phyloP scores from a whole-genome alignment of 2,113 vertebrate species.

The Saimiri boliviensis region DNA sequence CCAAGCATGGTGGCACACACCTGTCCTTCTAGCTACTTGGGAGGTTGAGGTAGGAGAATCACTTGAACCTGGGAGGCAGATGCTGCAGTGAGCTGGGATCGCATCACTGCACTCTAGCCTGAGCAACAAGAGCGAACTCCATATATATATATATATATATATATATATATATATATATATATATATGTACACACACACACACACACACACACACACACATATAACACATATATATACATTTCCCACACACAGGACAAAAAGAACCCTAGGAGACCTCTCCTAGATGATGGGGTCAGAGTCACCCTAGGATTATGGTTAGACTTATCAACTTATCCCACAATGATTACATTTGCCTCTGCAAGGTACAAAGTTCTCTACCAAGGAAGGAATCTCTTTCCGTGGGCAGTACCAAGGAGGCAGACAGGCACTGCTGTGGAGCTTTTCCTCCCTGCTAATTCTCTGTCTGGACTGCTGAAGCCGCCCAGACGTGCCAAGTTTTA shows the following conservation, averaged over 20 bases:
- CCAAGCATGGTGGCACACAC: no score
- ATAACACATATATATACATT: no score
- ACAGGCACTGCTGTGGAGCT: background rate
- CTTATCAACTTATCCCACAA: background rate
- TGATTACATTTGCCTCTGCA: background rate
- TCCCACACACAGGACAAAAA: background rate
- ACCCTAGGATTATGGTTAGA: background rate
- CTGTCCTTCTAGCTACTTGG: no score
- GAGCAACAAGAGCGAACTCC: no score
- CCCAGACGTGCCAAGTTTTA: constrained; percentile 26
- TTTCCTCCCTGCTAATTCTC: constrained; percentile 7
- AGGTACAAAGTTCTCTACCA: background rate
- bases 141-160: no score
- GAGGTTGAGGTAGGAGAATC: no score
- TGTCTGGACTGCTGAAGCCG: background rate
- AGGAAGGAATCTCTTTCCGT: background rate
- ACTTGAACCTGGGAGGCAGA: no score
- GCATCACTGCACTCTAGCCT: no score
- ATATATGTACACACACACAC: no score
- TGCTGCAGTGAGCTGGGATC: no score
- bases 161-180: no score
- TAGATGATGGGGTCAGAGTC: background rate
- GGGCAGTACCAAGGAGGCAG: background rate
- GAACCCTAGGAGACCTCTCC: background rate
- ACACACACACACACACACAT: no score